Evolutionary conservation across 1,140 invertebrate species (phyloP).

Genomic region (Tetramorium simillimum): DNA sequence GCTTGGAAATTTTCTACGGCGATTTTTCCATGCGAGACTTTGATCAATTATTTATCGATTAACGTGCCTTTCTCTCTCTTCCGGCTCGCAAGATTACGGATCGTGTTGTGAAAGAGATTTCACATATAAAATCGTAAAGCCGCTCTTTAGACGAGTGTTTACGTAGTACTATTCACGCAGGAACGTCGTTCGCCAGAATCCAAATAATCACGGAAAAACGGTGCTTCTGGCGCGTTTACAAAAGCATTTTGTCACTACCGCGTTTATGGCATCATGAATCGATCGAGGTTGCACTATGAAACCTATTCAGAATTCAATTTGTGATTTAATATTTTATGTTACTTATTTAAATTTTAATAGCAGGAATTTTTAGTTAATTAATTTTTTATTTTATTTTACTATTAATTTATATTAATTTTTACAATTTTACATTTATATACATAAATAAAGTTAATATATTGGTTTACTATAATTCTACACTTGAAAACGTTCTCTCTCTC

Average conservation of each 20-base stretch:
- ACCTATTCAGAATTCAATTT: background rate
- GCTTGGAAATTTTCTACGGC: background rate
- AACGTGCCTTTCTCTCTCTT: constrained; percentile 27
- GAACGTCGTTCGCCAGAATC: constrained; percentile 36
- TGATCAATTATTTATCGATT: constrained; percentile 7
- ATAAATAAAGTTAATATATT: background rate
- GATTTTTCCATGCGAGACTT: background rate
- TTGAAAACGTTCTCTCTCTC: background rate
- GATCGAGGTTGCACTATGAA: background rate
- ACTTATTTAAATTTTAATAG: too few relatives aligned
- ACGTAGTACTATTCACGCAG: constrained; percentile 40
- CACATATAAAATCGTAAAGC: background rate
- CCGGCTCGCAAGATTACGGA: constrained; percentile 18
- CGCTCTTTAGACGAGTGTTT: constrained; percentile 36
- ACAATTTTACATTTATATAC: background rate
- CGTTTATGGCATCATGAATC: background rate
- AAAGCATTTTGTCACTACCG: constrained; percentile 33
- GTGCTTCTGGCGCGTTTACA: constrained; percentile 45
- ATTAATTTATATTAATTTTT: background rate
- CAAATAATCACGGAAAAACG: constrained; percentile 56
- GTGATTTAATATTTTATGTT: background rate
- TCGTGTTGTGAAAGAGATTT: background rate
- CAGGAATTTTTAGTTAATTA: too few relatives aligned
- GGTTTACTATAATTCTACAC: background rate
- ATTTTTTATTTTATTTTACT: too few relatives aligned